Evolutionary conservation across 1,140 invertebrate genomes (phyloP), one percentile per base, ranked within the genome.

Genomic region (Caerostris darwini): DNA sequence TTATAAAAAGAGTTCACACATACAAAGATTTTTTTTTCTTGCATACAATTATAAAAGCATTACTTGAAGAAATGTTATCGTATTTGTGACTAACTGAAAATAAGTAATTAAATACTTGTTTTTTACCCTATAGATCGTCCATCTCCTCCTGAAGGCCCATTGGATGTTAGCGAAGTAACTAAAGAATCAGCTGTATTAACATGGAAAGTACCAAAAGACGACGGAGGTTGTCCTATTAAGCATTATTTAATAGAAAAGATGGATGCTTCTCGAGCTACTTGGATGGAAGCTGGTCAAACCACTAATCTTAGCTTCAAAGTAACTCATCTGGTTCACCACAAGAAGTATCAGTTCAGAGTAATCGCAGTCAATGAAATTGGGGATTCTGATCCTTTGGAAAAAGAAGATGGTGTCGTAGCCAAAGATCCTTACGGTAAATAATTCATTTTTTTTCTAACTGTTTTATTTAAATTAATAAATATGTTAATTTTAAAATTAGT

Each of bases 241-340:
- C 98, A 99, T 96, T 99, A 99, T 95, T 97, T 99, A 58, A 97
- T 99, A 92, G 99, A 99, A 96, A 99, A 99, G 96, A 99, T 99
- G 98, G 99, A 99, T 95, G 97, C 99, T 2, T 97, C 98, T 3
- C 97, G 99, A 94, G 99, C 99, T 89, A 99, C 98, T 4, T 99
- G 99, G 99, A 97, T 98, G 19, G 98, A 99, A 96, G 98, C 98
- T 95, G 98, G 98, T 64, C 98, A 98, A 97, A 97, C 98, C 94
- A 98, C 97, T 94, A 97, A 97, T 94, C 97, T 98, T 5, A 98
- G 97, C 54, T 98, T 98, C 95, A 97, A 99, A 95, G 98, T 99
- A 0, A 97, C 97, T 8, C 97, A 98, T 95, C 96, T 99, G 8
- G 97, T 99, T 67, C 98, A 99, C 96, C 98, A 98, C 95, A 99